Evolutionary conservation across 2,888 invertebrate genomes (phyloP), one percentile per base, ranked within the genome.

Genomic region (Osmoderma eremita): DNA sequence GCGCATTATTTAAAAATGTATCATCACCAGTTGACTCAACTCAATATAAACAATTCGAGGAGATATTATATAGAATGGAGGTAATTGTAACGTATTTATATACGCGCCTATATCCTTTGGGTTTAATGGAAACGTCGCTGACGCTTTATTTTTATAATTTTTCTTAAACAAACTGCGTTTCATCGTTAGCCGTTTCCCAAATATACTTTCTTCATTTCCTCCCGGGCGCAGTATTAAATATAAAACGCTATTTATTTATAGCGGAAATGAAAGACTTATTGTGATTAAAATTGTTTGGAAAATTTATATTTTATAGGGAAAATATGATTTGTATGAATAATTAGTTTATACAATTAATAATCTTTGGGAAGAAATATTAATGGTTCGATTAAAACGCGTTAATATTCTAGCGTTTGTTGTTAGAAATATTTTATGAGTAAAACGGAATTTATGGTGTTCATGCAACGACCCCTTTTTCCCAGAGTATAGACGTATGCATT

Each of bases 21-120:
- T 53, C 53, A 53, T 53, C 53, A 30, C 8, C 30, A 39, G 38
- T 18, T 53, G 53, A 53, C 38, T 53, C 53, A 53, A 53, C 38
- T 38, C 38, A 38, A 30, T 24, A 38, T 20, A 53, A 53, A 53
- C 53, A 38, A 10, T 53, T 36, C 38, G 53, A 2, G 12, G 24
- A 10, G 15, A 53, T 38, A 30, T 30, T 30, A 30, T 53, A 53
- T 53, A 38, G 38, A 53, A 53, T 53, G 38, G 15, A 53, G 38
- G 38, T 20, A 38, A 53, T 53, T 53, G 17, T 1, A 18, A 3
- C 18, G 12, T 38, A 36, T 53, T 36, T 53, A 53, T 53, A 53
- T 18, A n/a, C 38, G 10, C 30, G 30, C 30, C 17, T 38, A 38
- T 53, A 38, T 53, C 53, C 53, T 53, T 53, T 38, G 18, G 18